Conservation (phyloP, 2,113 vertebrate genomes). For the Eulemur rufifrons region DNA sequence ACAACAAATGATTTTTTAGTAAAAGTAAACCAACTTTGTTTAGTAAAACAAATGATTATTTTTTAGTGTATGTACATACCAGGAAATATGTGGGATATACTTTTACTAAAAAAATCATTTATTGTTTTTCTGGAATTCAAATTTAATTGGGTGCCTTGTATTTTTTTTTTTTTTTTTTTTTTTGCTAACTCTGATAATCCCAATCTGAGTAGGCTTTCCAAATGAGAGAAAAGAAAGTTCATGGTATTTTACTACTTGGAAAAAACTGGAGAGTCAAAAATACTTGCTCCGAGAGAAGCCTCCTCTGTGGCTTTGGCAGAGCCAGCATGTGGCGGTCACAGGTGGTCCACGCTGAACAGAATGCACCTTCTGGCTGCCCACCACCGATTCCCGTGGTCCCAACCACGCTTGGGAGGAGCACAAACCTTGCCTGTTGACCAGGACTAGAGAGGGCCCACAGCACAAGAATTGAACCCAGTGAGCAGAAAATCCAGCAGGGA, state of each 20-base stretch:
- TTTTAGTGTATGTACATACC: neutral
- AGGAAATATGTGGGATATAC: neutral
- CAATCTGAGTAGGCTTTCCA: neutral
- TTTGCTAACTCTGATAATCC: neutral
- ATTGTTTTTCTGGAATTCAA: neutral
- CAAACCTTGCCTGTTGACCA: neutral
- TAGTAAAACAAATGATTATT: neutral
- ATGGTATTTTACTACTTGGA: neutral
- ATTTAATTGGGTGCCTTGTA: neutral
- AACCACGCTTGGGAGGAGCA: neutral
- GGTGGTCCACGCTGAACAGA: neutral
- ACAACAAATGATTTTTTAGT: neutral
- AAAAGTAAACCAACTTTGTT: too few species aligned
- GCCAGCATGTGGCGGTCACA: neutral
- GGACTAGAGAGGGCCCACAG: neutral
- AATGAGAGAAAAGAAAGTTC: neutral
- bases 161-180: neutral
- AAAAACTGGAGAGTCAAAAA: neutral
- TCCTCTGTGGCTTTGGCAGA: neutral
- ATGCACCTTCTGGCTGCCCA: neutral
- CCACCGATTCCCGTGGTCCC: neutral
- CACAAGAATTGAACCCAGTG: neutral
- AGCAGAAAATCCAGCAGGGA: neutral
- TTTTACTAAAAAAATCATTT: neutral
- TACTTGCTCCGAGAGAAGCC: neutral